Evolutionary conservation across 2,888 invertebrate genomes (phyloP).

Genomic region (Entomobrya proxima): DNA sequence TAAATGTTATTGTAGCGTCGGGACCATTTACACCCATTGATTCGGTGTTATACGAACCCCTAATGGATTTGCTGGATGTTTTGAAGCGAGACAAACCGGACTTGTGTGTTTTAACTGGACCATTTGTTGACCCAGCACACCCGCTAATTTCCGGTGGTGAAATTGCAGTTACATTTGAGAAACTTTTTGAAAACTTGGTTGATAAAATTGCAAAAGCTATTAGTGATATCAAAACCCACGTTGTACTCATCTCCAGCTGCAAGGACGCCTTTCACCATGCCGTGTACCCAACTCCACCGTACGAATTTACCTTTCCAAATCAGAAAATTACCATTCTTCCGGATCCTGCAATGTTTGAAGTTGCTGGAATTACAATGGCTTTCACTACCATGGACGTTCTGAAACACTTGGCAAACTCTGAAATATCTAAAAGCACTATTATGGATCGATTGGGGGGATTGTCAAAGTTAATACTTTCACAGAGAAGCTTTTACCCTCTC

Average conservation of each 20-base stretch:
- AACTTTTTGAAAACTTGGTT: conserved; percentile 85
- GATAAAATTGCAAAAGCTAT: conserved; percentile 79
- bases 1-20: conserved; percentile 85
- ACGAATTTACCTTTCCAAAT: not conserved
- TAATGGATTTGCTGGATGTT: conserved; percentile 86
- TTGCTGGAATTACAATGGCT: conserved; percentile 87
- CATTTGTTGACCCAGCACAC: conserved; percentile 87
- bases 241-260: conserved; percentile 86
- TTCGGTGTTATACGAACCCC: conserved; percentile 87
- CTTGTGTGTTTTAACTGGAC: conserved; percentile 88
- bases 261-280: conserved; percentile 88
- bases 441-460: conserved; percentile 86
- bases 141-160: conserved; percentile 81
- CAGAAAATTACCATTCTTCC: conserved; percentile 83
- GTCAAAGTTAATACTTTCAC: conserved; percentile 85
- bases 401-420: conserved; percentile 88
- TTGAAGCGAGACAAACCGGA: conserved; percentile 85
- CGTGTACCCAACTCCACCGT: conserved; percentile 87
- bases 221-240: conserved; percentile 80
- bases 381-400: conserved; percentile 89
- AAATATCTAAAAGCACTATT: conserved; percentile 82
- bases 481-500: conserved; percentile 89
- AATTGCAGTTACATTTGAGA: conserved; percentile 83
- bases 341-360: conserved; percentile 88
- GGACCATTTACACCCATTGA: conserved; percentile 91